These are phyloP conservation scores for Leucophenga maculata DNA, from an alignment of 2,888 invertebrate genomes.

Conservation along the genomic window DNA sequence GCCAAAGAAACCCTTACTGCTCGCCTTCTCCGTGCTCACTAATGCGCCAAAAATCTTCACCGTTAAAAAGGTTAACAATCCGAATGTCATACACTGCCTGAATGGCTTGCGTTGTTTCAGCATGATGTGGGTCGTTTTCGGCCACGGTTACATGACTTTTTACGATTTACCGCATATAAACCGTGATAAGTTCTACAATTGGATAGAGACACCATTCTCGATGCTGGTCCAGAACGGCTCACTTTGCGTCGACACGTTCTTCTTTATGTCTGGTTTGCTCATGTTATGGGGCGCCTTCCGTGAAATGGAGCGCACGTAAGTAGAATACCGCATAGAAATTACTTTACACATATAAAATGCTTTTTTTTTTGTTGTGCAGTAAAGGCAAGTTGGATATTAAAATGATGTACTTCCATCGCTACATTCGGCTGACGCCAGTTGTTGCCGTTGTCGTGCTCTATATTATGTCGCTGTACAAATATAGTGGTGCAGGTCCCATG, in stretches of 20 bases:
- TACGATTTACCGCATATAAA: conserved; percentile 69
- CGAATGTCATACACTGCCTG: conserved; percentile 72
- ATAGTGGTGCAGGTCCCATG: conserved; percentile 74
- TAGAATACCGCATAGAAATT: background rate
- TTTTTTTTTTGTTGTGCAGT: conserved; percentile 34
- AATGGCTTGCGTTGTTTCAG: conserved; percentile 73
- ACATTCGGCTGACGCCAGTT: conserved; percentile 75
- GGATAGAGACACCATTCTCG: conserved; percentile 68
- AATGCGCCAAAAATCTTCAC: conserved; percentile 72
- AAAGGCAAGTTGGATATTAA: conserved; percentile 68
- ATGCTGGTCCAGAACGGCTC: conserved; percentile 72
- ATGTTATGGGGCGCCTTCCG: conserved; percentile 72
- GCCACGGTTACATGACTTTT: conserved; percentile 71
- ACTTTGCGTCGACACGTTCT: conserved; percentile 78
- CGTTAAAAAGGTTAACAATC: conserved; percentile 61
- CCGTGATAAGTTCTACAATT: conserved; percentile 60
- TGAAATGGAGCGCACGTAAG: conserved; percentile 69
- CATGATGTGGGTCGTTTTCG: conserved; percentile 74
- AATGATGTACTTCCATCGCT: conserved; percentile 72
- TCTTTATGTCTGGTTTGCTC: conserved; percentile 77
- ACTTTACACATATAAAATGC: background rate
- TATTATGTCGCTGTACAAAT: conserved; percentile 73
- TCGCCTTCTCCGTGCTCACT: conserved; percentile 71
- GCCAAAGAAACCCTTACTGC: conserved; percentile 55
- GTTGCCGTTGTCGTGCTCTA: conserved; percentile 74